Percentiles rank a stretch among this genome's conserved stretches.
These are phyloP conservation scores for Azemiops feae DNA, from an alignment of 2,113 vertebrate species.

Conservation along the genomic window DNA sequence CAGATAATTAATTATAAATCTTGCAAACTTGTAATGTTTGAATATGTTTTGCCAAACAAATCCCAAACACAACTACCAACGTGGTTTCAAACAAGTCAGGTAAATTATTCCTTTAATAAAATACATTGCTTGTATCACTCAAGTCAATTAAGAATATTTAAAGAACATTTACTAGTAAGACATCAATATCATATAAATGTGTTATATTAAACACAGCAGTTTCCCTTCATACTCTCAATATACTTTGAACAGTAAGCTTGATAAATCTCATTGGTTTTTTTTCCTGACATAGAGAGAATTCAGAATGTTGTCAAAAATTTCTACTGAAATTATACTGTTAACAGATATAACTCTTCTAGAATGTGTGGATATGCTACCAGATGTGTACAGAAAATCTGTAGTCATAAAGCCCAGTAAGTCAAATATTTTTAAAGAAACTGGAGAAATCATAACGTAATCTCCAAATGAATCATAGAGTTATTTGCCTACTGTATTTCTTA, in stretches of 20 bases:
- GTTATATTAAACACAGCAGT: neutral
- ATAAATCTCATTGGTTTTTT: neutral
- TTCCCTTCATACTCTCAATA: neutral
- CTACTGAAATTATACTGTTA: neutral
- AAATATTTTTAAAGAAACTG: neutral
- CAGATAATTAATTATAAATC: neutral
- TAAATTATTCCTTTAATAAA: neutral
- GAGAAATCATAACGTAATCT: neutral
- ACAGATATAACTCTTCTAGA: neutral
- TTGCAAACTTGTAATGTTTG: neutral
- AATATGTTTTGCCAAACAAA: neutral
- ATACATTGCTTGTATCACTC: neutral
- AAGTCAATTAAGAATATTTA: neutral
- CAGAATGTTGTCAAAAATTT: neutral
- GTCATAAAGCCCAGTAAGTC: neutral
- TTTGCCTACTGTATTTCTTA: neutral
- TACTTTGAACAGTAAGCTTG: neutral
- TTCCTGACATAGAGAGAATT: neutral
- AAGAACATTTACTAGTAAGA: neutral
- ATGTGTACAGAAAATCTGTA: neutral
- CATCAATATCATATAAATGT: neutral
- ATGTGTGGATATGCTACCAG: neutral
- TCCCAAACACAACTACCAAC: neutral
- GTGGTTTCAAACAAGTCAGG: neutral
- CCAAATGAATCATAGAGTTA: neutral